Evolutionary conservation across 1,140 invertebrate genomes (phyloP).

Genomic region (Macrobrachium nipponense): DNA sequence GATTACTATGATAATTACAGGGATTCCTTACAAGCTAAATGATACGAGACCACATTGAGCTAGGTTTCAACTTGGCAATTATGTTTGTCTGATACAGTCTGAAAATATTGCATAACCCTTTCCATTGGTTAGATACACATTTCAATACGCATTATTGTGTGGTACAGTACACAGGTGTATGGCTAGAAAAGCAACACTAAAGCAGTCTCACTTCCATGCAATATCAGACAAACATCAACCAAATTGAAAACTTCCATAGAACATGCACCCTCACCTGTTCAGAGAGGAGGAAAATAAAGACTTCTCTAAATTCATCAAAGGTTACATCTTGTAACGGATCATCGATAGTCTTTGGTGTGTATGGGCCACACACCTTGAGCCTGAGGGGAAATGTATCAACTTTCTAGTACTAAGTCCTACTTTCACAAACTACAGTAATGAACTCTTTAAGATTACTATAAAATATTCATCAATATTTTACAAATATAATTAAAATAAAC

Average conservation of each 20-base stretch:
- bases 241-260: neutral
- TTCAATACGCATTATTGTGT: no score
- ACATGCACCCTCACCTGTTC: conserved; percentile 15
- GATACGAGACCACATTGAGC: no score
- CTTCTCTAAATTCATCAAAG: conserved; percentile 19
- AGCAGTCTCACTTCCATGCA: neutral
- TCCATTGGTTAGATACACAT: no score
- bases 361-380: conserved; percentile 12
- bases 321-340: conserved; percentile 16
- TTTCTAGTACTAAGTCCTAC: neutral
- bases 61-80: no score
- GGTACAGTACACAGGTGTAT: neutral
- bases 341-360: neutral
- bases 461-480: no score
- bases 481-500: no score
- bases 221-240: neutral
- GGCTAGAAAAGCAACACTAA: neutral
- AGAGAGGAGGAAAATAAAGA: conserved; percentile 7
- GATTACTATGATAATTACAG: no score
- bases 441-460: neutral
- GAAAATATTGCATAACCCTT: no score
- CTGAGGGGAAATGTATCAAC: neutral
- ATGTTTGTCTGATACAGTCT: no score
- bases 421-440: neutral
- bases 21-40: no score